Conservation (phyloP, 1,140 invertebrate species). For the Prorops nasuta region DNA sequence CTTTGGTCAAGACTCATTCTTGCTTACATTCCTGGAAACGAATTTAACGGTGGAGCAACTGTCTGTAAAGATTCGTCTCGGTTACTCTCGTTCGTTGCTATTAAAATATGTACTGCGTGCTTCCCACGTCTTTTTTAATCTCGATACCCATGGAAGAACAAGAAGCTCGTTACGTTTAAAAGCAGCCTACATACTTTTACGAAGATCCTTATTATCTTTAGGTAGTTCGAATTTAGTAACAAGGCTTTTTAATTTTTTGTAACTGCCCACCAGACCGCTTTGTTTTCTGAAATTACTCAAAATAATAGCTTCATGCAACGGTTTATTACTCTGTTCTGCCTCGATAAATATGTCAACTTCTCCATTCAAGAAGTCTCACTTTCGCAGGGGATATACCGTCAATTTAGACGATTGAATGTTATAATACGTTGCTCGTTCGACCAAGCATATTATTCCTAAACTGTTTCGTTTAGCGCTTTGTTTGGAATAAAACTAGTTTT, state of each 20-base stretch:
- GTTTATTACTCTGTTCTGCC: background rate
- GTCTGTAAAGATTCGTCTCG: background rate
- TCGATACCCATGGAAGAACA: conserved; percentile 26
- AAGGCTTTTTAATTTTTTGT: background rate
- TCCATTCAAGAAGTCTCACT: background rate
- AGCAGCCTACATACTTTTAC: conserved; percentile 23
- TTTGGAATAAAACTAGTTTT: too few relatives aligned
- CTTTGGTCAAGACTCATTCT: background rate
- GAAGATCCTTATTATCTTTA: too few relatives aligned
- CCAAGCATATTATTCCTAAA: background rate
- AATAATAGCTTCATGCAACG: background rate
- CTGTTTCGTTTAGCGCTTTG: too few relatives aligned
- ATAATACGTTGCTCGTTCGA: background rate
- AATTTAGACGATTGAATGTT: background rate
- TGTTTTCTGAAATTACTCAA: background rate
- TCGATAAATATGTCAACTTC: background rate
- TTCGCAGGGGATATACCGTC: background rate
- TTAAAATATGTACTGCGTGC: background rate
- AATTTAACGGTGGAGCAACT: background rate
- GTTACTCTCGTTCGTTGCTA: background rate
- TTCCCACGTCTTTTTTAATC: background rate
- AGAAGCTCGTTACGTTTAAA: conserved; percentile 11
- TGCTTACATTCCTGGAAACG: background rate
- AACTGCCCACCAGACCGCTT: background rate
- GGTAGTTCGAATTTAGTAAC: background rate